A percentile compares a stretch with the other conserved stretches of the same genome.
Conservation (phyloP, 2,888 invertebrate genomes). For the Sphecodes monilicornis region DNA sequence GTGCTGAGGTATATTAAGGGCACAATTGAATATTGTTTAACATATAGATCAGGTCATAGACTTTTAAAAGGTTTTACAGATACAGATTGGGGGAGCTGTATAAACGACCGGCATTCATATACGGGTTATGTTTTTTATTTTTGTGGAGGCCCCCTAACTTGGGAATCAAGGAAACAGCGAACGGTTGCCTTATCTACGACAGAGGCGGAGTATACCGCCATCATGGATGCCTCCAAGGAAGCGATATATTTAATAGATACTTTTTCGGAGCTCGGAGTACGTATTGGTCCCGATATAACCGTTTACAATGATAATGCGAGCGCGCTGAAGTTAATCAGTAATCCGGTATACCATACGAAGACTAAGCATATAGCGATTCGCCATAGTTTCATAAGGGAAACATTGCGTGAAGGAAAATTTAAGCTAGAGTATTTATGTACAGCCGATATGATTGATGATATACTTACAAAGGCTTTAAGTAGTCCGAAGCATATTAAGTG, state of each 20-base stretch:
- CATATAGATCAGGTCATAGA: neutral
- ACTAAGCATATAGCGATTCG: slow-evolving; percentile 23
- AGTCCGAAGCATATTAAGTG: slow-evolving; percentile 14
- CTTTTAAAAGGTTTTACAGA: too few species aligned
- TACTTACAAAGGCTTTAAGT: slow-evolving; percentile 17
- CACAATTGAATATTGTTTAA: slow-evolving; percentile 29
- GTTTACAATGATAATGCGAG: slow-evolving; percentile 27
- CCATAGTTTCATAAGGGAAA: slow-evolving; percentile 9
- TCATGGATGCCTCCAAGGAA: slow-evolving; percentile 7
- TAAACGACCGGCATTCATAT: neutral
- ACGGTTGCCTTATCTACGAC: too few species aligned
- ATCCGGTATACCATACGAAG: slow-evolving; percentile 13
- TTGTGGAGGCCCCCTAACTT: too few species aligned
- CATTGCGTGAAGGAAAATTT: slow-evolving; percentile 1
- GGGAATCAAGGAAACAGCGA: too few species aligned
- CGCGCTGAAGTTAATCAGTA: too few species aligned
- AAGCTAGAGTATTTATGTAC: slow-evolving; percentile 11
- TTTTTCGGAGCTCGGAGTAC: too few species aligned
- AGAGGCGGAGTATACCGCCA: too few species aligned
- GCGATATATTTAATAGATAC: slow-evolving; percentile 10
- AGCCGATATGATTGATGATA: slow-evolving; percentile 7
- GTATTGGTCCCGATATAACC: too few species aligned
- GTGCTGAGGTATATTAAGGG: slow-evolving; percentile 18
- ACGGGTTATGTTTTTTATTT: too few species aligned
- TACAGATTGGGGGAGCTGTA: slow-evolving; percentile 27